Percentiles rank a stretch among this genome's conserved stretches.
phyloP scores from a whole-genome alignment of 2,113 vertebrate species.

The Corythornis cristatus region DNA sequence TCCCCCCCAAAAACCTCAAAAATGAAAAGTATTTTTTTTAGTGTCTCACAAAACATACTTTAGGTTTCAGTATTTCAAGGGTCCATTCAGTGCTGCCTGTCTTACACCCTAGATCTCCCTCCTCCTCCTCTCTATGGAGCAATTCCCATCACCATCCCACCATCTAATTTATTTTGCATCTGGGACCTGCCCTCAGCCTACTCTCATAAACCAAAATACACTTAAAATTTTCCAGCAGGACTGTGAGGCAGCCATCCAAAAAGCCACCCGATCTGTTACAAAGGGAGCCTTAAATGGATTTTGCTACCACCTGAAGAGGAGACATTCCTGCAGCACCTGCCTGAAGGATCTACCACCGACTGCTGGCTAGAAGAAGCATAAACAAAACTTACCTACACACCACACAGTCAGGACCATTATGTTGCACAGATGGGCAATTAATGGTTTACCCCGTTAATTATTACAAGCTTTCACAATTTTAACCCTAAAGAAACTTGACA shows the following conservation, averaged over 20 bases:
- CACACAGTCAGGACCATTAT: neutral
- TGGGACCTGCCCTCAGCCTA: neutral
- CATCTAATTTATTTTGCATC: neutral
- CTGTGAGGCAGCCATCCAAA: neutral
- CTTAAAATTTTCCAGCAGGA: neutral
- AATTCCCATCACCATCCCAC: neutral
- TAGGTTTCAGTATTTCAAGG: neutral
- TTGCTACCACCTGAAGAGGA: neutral
- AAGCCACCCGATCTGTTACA: neutral
- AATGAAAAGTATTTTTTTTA: neutral
- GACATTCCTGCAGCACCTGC: neutral
- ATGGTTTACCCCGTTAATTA: neutral
- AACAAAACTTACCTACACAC: neutral
- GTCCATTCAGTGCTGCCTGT: neutral
- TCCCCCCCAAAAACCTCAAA: neutral
- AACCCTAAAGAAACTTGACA: neutral
- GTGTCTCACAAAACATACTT: neutral
- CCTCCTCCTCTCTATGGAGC: neutral
- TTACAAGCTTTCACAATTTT: neutral
- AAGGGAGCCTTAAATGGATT: neutral
- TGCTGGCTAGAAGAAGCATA: neutral
- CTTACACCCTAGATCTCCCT: neutral
- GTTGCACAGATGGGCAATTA: neutral
- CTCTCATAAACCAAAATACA: neutral
- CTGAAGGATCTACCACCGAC: neutral